Conservation (phyloP, 1,140 invertebrate genomes). For the Platorchestia sp. region DNA sequence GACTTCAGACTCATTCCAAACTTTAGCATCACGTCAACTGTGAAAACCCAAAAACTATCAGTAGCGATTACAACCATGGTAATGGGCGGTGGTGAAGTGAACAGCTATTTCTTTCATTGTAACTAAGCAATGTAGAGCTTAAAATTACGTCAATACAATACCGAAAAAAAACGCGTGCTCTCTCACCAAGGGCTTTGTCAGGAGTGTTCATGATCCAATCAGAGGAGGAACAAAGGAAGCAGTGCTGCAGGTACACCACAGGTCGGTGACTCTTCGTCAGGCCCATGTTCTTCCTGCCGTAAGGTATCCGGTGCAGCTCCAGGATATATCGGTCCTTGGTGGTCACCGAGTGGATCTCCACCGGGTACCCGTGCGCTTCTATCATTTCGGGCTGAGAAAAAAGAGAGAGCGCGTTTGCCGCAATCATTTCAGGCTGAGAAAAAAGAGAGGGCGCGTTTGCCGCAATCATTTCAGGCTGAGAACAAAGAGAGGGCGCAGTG, state of each 20-base stretch:
- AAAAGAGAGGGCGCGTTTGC: not conserved
- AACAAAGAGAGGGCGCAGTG: not conserved
- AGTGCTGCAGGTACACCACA: conserved; percentile 82
- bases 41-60: no score
- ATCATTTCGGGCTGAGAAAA: conserved; percentile 55
- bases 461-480: conserved; percentile 27
- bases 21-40: no score
- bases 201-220: conserved; percentile 82
- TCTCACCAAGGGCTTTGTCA: conserved; percentile 76
- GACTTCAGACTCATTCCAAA: no score
- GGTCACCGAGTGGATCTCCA: conserved; percentile 56
- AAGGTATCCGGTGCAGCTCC: conserved; percentile 57
- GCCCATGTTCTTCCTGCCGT: not conserved
- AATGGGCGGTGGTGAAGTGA: no score
- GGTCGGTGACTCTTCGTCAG: not conserved
- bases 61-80: no score
- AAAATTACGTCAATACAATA: no score
- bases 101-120: no score
- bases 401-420: not conserved
- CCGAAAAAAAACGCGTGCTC: no score
- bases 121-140: no score
- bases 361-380: conserved; percentile 55
- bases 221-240: conserved; percentile 81
- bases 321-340: conserved; percentile 59
- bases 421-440: conserved; percentile 35